Conservation (phyloP, 2,888 invertebrate species). For the Deilephila porcellus region DNA sequence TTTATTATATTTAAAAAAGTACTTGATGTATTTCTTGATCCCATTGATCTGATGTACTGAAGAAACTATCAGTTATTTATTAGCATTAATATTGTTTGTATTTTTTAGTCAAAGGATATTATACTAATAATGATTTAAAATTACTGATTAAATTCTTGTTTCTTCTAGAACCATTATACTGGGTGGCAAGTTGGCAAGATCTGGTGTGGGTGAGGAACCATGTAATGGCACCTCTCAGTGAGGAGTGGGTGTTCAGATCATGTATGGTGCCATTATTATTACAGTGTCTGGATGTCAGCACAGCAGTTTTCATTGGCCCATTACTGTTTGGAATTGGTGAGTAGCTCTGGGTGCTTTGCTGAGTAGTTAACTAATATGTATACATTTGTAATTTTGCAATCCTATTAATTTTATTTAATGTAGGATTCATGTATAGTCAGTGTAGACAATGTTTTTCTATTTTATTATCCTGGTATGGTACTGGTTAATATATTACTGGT, state of each 20-base stretch:
- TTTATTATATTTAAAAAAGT: too few relatives aligned
- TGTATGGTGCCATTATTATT: slow-evolving; percentile 96
- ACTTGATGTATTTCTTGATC: too few relatives aligned
- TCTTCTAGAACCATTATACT: slow-evolving; percentile 88
- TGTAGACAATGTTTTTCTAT: too few relatives aligned
- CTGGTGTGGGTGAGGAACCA: slow-evolving; percentile 95
- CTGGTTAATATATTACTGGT: too few relatives aligned
- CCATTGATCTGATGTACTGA: too few relatives aligned
- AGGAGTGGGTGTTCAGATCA: slow-evolving; percentile 97
- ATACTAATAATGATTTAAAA: not conserved
- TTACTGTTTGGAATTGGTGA: slow-evolving; percentile 95
- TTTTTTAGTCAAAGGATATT: too few relatives aligned
- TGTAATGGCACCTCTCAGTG: slow-evolving; percentile 95
- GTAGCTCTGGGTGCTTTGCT: slow-evolving; percentile 36
- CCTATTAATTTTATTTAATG: too few relatives aligned
- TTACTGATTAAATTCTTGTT: not conserved
- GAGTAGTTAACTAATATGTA: too few relatives aligned
- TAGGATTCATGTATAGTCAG: too few relatives aligned
- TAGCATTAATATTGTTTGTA: slow-evolving; percentile 34
- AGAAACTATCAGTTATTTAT: too few relatives aligned
- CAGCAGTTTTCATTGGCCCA: slow-evolving; percentile 93
- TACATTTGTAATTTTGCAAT: too few relatives aligned
- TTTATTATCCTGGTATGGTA: not conserved
- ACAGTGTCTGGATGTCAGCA: slow-evolving; percentile 90
- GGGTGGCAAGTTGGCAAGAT: slow-evolving; percentile 89